Evolutionary conservation across 1,140 invertebrate genomes (phyloP).

Genomic region (Palaemon carinicauda): DNA sequence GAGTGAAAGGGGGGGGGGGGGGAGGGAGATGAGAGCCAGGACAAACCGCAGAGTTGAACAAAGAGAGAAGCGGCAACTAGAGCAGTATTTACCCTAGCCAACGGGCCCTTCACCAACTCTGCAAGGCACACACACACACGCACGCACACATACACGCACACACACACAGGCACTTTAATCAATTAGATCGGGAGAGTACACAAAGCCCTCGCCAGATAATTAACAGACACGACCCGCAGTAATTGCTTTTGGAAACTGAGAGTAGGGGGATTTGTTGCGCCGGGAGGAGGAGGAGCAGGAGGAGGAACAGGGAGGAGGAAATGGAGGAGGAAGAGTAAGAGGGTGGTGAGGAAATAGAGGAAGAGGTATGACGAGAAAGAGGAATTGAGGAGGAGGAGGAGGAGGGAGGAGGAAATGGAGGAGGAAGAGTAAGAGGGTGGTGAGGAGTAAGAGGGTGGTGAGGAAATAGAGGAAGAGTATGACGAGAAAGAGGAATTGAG

Average conservation of each 20-base stretch:
- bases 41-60: too few relatives aligned
- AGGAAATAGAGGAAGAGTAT: too few relatives aligned
- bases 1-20: too few relatives aligned
- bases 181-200: constrained; percentile 31
- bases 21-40: too few relatives aligned
- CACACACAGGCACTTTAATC: constrained; percentile 12
- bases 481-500: too few relatives aligned
- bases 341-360: neutral
- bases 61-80: too few relatives aligned
- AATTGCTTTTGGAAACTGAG: constrained; percentile 29
- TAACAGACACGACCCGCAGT: constrained; percentile 9
- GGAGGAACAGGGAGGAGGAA: neutral
- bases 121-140: neutral
- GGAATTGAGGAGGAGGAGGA: neutral
- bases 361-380: neutral
- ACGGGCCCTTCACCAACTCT: neutral
- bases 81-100: too few relatives aligned
- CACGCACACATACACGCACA: neutral
- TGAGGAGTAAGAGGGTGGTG: too few relatives aligned
- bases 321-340: neutral
- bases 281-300: neutral
- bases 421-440: too few relatives aligned
- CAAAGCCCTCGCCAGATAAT: neutral
- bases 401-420: neutral
- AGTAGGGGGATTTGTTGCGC: neutral